phyloP scores from a whole-genome alignment of 2,797 vertebrate species.

The Octomys mimax region DNA sequence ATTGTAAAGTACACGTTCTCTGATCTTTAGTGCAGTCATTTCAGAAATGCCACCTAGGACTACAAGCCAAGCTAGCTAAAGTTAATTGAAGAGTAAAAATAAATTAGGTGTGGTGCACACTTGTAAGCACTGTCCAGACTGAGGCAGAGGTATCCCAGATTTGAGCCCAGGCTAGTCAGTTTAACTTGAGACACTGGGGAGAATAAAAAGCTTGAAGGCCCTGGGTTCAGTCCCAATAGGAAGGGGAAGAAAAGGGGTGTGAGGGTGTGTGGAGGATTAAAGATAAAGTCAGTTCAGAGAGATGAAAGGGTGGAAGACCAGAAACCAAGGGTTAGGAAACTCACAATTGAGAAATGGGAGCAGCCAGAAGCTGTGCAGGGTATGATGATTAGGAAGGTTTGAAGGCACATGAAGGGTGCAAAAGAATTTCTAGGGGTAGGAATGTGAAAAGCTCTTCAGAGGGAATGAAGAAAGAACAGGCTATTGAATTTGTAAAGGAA shows the following conservation, averaged over 20 bases:
- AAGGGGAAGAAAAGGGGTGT: neutral
- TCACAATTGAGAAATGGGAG: neutral
- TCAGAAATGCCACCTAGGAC: conserved; percentile 16
- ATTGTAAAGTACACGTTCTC: conserved; percentile 52
- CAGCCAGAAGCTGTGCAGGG: neutral
- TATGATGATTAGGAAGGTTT: neutral
- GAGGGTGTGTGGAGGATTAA: neutral
- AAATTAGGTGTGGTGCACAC: neutral
- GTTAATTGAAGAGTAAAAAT: conserved; percentile 17
- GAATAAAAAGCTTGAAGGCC: neutral
- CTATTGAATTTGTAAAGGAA: conserved; percentile 63
- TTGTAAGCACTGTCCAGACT: neutral
- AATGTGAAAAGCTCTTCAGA: conserved; percentile 39
- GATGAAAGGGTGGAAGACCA: neutral
- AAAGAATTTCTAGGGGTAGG: neutral
- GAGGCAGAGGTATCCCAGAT: neutral
- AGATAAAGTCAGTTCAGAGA: neutral
- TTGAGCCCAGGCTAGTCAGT: neutral
- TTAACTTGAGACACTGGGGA: neutral
- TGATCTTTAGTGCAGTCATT: neutral
- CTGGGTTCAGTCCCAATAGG: neutral
- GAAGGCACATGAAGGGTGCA: neutral
- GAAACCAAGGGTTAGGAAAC: conserved; percentile 18
- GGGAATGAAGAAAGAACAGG: conserved; percentile 16
- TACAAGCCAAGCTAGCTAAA: neutral